Evolutionary conservation across 2,113 vertebrate species (phyloP).

Genomic region (Cebus imitator): DNA sequence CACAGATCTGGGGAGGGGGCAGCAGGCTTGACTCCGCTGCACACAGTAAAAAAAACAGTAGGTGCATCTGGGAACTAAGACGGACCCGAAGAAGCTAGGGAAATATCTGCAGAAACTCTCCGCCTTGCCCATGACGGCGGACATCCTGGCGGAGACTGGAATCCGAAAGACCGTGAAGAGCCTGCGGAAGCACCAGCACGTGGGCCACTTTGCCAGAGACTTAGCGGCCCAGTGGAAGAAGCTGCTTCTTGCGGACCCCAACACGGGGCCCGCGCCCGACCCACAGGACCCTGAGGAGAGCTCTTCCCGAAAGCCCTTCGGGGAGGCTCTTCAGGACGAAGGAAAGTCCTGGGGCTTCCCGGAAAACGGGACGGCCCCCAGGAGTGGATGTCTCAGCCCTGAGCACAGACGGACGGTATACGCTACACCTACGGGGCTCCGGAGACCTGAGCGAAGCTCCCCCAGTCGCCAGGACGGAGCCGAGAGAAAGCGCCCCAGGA

Average conservation of each 20-base stretch:
- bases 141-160: slow-evolving; percentile 91
- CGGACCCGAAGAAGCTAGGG: slow-evolving; percentile 88
- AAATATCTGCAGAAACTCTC: slow-evolving; percentile 90
- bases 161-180: slow-evolving; percentile 91
- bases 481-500: slow-evolving; percentile 69
- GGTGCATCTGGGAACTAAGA: slow-evolving; percentile 84
- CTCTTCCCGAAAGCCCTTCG: slow-evolving; percentile 73
- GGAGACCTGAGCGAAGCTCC: slow-evolving; percentile 47
- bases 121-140: slow-evolving; percentile 90
- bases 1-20: slow-evolving; percentile 82
- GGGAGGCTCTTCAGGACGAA: slow-evolving; percentile 80
- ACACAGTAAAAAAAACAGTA: slow-evolving; percentile 90
- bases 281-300: slow-evolving; percentile 59
- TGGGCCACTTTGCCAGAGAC: slow-evolving; percentile 87
- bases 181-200: slow-evolving; percentile 86
- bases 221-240: slow-evolving; percentile 94
- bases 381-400: slow-evolving; percentile 54
- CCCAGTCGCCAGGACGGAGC: slow-evolving; percentile 28
- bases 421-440: neutral
- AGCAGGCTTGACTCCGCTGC: slow-evolving; percentile 84
- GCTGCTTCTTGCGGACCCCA: slow-evolving; percentile 85
- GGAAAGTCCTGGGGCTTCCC: slow-evolving; percentile 52
- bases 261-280: slow-evolving; percentile 57
- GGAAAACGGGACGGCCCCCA: slow-evolving; percentile 56
- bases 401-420: neutral